A percentile compares a stretch with the other conserved stretches of the same genome.
Evolutionary conservation across 2,113 vertebrate genomes (phyloP).

Genomic region (Aramus guarauna): DNA sequence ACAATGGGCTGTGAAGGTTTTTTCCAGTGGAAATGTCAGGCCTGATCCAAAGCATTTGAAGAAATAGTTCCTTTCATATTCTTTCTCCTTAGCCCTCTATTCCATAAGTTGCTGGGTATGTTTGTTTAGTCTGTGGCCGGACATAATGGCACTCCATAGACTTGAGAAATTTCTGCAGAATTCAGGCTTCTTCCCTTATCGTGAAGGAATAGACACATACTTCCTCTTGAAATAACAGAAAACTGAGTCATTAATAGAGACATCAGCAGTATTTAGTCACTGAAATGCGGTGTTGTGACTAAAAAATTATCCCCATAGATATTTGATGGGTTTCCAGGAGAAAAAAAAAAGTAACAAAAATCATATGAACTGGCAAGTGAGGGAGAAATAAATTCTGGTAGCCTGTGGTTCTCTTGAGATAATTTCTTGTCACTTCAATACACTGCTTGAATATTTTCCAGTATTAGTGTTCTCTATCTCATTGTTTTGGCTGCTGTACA

Average conservation of each 20-base stretch:
- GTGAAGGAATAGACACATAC: slow-evolving; percentile 11
- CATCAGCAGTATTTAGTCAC: background rate
- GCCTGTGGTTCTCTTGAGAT: slow-evolving; percentile 20
- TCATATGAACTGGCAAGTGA: background rate
- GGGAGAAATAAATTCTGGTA: slow-evolving; percentile 43
- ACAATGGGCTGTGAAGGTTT: background rate
- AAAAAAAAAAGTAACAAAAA: background rate
- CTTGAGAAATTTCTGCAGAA: slow-evolving; percentile 57
- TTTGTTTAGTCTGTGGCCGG: slow-evolving; percentile 42
- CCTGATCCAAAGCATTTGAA: background rate
- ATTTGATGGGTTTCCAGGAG: background rate
- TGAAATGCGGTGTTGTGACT: slow-evolving; percentile 4
- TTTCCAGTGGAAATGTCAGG: slow-evolving; percentile 2
- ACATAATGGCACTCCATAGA: slow-evolving; percentile 22
- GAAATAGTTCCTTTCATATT: background rate
- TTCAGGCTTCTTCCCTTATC: slow-evolving; percentile 48
- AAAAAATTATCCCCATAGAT: slow-evolving; percentile 14
- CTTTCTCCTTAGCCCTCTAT: background rate
- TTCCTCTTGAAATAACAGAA: slow-evolving; percentile 61
- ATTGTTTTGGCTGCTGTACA: slow-evolving; percentile 28
- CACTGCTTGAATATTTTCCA: slow-evolving; percentile 30
- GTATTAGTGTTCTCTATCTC: slow-evolving; percentile 13
- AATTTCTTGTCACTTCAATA: background rate
- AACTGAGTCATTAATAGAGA: slow-evolving; percentile 9
- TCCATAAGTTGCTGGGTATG: background rate